Evolutionary conservation across 2,888 invertebrate species (phyloP).

Genomic region (Dugesia japonica): DNA sequence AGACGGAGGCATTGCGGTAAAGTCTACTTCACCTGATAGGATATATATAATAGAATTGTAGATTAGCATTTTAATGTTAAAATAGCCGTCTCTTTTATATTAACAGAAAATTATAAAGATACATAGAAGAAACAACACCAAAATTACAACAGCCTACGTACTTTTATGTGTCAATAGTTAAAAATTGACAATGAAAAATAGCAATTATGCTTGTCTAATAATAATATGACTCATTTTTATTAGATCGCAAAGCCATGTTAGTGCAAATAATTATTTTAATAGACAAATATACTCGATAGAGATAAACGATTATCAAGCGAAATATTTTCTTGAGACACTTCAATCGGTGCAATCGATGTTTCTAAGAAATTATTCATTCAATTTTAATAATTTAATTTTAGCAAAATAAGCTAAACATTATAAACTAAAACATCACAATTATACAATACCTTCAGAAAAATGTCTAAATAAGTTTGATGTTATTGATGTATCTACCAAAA

Average conservation of each 20-base stretch:
- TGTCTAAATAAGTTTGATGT: neutral
- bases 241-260: neutral
- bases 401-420: neutral
- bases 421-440: neutral
- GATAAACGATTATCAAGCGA: neutral
- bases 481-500: neutral
- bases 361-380: neutral
- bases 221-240: neutral
- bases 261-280: neutral
- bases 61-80: neutral
- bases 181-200: no score
- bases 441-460: neutral
- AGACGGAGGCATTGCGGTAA: slow-evolving; percentile 30
- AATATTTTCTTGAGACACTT: neutral
- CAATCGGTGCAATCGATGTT: neutral
- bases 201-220: no score
- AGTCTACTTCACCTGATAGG: slow-evolving; percentile 27
- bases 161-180: neutral
- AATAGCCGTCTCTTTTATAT: neutral
- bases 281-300: neutral
- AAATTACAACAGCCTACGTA: neutral
- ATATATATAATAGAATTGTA: no score
- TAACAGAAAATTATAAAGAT: neutral
- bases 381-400: neutral
- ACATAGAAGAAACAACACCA: neutral